Conservation (phyloP, 2,113 vertebrate species). For the Barnardius zonarius region DNA sequence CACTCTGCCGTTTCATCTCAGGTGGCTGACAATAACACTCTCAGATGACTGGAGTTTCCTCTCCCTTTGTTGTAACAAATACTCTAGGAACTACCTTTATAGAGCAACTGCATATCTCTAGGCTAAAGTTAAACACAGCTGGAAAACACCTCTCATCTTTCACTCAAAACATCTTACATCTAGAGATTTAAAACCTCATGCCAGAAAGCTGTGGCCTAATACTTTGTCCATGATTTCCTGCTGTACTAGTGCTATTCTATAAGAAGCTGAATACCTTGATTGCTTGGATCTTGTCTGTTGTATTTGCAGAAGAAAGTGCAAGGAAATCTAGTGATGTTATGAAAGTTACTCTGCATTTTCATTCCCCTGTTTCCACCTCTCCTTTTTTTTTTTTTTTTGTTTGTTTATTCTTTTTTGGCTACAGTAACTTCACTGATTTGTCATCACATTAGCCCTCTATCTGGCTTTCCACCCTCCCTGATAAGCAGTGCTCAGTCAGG, state of each 20-base stretch:
- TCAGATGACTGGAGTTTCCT: slow-evolving; percentile 8
- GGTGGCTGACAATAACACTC: background rate
- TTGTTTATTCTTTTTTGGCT: background rate
- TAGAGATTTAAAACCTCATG: background rate
- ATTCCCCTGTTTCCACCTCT: too few relatives aligned
- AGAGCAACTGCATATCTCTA: background rate
- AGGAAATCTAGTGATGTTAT: background rate
- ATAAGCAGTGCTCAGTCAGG: background rate
- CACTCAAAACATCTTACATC: background rate
- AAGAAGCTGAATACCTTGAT: background rate
- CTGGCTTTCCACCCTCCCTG: background rate
- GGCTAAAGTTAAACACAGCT: slow-evolving; percentile 36
- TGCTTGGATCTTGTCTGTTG: background rate
- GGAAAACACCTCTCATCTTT: slow-evolving; percentile 25
- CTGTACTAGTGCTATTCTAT: background rate
- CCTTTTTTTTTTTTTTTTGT: background rate
- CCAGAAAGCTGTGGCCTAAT: background rate
- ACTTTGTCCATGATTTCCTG: background rate
- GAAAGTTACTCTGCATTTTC: background rate
- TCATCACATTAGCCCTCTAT: background rate
- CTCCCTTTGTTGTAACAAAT: slow-evolving; percentile 28
- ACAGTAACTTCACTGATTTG: background rate
- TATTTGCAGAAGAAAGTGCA: background rate
- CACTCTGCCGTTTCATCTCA: background rate
- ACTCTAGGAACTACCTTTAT: background rate